These are phyloP conservation scores for Alaudala cheleensis DNA, from an alignment of 2,113 vertebrate genomes.

Conservation along the genomic window DNA sequence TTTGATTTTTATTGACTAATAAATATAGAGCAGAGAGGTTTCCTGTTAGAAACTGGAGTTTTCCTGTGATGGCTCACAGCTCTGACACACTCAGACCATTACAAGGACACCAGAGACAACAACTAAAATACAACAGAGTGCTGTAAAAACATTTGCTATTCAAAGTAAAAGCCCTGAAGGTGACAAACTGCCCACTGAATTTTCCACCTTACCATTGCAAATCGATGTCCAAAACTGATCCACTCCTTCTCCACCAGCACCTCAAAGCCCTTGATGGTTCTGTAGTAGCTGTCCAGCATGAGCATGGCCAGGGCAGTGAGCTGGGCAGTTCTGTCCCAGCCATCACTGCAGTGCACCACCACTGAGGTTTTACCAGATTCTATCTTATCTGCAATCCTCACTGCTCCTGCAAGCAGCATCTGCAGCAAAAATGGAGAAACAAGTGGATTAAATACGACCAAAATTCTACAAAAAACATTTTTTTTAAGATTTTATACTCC, in stretches of 20 bases:
- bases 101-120: neutral
- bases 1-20: neutral
- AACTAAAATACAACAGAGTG: neutral
- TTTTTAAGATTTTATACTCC: neutral
- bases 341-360: conserved; percentile 95
- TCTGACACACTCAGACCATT: neutral
- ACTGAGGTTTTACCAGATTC: conserved; percentile 94
- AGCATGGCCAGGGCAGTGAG: conserved; percentile 94
- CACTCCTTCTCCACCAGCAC: conserved; percentile 96
- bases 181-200: neutral
- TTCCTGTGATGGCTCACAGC: neutral
- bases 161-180: neutral
- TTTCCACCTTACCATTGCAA: conserved; percentile 84
- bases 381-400: conserved; percentile 89
- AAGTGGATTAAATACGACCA: neutral
- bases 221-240: conserved; percentile 95
- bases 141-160: neutral
- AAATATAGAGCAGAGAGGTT: neutral
- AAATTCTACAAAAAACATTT: neutral
- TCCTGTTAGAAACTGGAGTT: neutral
- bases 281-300: conserved; percentile 94
- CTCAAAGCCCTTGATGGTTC: conserved; percentile 92
- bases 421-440: conserved; percentile 52
- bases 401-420: conserved; percentile 89
- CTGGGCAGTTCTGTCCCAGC: conserved; percentile 95